These are phyloP conservation scores for Catharus minimus DNA, from an alignment of 2,113 vertebrate genomes.

Conservation along the genomic window DNA sequence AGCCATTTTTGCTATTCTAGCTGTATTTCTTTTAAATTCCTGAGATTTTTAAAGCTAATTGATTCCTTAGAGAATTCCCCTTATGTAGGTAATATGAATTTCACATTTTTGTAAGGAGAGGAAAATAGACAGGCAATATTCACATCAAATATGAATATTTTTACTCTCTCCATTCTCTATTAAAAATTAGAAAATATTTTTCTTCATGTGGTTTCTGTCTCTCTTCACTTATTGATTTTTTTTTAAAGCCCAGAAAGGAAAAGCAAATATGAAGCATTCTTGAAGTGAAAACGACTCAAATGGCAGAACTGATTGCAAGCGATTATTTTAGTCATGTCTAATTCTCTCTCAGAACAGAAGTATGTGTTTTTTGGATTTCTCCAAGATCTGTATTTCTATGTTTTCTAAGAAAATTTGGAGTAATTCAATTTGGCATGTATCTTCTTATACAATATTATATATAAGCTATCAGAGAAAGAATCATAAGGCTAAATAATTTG, in stretches of 20 bases:
- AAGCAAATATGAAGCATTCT: background rate
- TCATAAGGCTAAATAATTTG: fast-evolving
- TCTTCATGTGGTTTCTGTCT: background rate
- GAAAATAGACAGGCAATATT: background rate
- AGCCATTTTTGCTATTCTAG: background rate
- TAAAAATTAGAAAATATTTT: background rate
- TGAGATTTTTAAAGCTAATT: background rate
- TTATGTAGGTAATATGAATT: background rate
- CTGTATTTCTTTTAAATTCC: background rate
- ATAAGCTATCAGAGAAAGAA: background rate
- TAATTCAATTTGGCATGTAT: background rate
- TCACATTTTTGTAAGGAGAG: background rate
- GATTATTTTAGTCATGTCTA: background rate
- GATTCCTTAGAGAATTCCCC: background rate
- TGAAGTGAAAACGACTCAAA: slow-evolving; percentile 21
- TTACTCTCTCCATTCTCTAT: background rate
- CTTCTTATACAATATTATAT: background rate
- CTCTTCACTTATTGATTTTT: background rate
- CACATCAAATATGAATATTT: background rate
- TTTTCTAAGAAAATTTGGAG: background rate
- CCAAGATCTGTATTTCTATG: background rate
- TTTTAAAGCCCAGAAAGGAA: background rate
- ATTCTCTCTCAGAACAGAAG: slow-evolving; percentile 2
- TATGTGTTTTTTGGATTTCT: background rate
- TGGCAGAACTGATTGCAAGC: background rate